phyloP scores from a whole-genome alignment of 2,888 invertebrate species.

The Prosapia bicincta region DNA sequence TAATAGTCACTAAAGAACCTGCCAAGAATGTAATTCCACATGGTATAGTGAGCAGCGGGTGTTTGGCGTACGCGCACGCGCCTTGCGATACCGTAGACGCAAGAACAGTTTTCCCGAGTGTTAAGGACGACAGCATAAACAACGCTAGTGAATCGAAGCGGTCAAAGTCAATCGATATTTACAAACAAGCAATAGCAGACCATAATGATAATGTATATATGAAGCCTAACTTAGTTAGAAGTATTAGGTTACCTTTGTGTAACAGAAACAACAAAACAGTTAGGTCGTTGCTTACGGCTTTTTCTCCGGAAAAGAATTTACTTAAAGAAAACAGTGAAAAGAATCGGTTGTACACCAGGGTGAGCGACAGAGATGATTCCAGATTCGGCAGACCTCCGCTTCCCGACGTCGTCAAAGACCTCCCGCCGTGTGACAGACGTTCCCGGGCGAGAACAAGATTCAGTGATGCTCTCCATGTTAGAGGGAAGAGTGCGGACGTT shows the following conservation, averaged over 20 bases:
- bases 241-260: background rate
- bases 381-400: slow-evolving; percentile 24
- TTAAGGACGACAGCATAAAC: background rate
- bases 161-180: too few species aligned
- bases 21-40: background rate
- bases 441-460: slow-evolving; percentile 52
- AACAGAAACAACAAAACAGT: background rate
- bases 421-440: slow-evolving; percentile 48
- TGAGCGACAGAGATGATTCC: background rate
- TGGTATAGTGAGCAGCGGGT: background rate
- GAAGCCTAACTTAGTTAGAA: background rate
- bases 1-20: slow-evolving; percentile 10
- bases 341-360: background rate
- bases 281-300: slow-evolving; percentile 7
- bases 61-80: background rate
- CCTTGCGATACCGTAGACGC: background rate
- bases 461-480: slow-evolving; percentile 51
- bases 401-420: slow-evolving; percentile 43
- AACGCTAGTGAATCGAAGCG: too few species aligned
- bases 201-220: too few species aligned
- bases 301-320: too few species aligned
- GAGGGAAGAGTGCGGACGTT: slow-evolving; percentile 41
- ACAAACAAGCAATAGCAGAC: too few species aligned
- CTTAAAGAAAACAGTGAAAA: too few species aligned
- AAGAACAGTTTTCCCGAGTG: background rate